Base-by-base conservation (phyloP, 2,888 invertebrate genomes). In the Cerastoderma edule region DNA sequence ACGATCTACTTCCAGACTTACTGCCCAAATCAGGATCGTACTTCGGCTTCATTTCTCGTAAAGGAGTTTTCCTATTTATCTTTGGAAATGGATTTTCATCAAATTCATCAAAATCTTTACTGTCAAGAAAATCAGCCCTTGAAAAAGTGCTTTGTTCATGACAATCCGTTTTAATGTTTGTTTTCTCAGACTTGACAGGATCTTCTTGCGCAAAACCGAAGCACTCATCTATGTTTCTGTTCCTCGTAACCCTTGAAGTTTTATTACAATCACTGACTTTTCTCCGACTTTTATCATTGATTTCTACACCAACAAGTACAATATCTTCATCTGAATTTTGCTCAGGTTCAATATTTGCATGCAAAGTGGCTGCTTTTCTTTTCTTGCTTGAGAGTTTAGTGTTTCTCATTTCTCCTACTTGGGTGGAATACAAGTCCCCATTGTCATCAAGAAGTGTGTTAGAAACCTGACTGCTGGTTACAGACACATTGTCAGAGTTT, bases 351-450 rank as follows among this genome's bases (percentile, higher is more conserved):
- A 16, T 13, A n/a, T 60, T 39, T n/a, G n/a, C n/a, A 39, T 22
- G 60, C 27, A 27, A 39, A 33, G 16, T 60, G 0, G n/a, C 27
- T 39, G 60, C 35, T 33, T 60, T 60, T 22, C 60, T 35, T 60
- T 60, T 60, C 33, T 33, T 60, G 16, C 39, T 19, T 1, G 35
- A n/a, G 8, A 27, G 35, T 4, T 39, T 39, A 16, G 3, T 39
- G 16, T 60, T 24, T 33, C 16, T 39, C 39, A 72, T 76, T 56
- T 75, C 75, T 68, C 78, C 76, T 27, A 78, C 54, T 64, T 87
- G 87, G 33, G 86, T 86, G 5, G 83, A 81, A 67, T 83, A 86
- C 28, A 87, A 50, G 35, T 87, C 82, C 8, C 86, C 85, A 5
- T 83, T 70, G 22, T 80, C 74, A 75, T 87, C 81, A 6, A 85